These are phyloP conservation scores for Tribolium freemani DNA, from an alignment of 2,888 invertebrate species.

Conservation along the genomic window DNA sequence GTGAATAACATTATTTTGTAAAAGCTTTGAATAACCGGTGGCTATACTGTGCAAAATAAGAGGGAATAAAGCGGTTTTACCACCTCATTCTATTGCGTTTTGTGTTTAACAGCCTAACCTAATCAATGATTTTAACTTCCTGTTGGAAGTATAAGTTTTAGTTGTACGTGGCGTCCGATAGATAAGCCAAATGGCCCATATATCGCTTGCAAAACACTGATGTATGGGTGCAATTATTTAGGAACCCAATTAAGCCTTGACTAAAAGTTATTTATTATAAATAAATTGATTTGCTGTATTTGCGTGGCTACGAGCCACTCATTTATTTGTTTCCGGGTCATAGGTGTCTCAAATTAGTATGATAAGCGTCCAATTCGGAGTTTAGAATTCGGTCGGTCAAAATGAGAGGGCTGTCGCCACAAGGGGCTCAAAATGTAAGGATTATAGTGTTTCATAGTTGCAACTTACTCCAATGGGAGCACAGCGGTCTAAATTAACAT, in stretches of 20 bases:
- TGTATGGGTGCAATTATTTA: neutral
- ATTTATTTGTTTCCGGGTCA: no score
- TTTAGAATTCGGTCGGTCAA: neutral
- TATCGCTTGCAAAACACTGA: neutral
- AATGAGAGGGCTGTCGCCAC: neutral
- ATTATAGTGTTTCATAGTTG: neutral
- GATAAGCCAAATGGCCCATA: neutral
- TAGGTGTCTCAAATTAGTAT: neutral
- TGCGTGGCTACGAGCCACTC: no score
- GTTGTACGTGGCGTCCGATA: neutral
- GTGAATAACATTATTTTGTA: constrained; percentile 24
- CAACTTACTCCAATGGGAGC: neutral
- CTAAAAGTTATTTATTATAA: neutral
- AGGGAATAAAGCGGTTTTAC: constrained; percentile 1
- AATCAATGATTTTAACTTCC: neutral
- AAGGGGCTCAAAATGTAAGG: neutral
- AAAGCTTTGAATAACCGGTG: constrained; percentile 23
- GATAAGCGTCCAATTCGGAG: neutral
- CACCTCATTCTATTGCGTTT: neutral
- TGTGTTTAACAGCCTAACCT: neutral
- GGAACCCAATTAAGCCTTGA: constrained; percentile 2
- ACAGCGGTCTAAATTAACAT: neutral
- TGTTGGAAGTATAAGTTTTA: constrained; percentile 7
- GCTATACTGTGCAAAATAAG: constrained; percentile 10
- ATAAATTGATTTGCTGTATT: neutral